Conservation (phyloP, 92 coral and sea anemone genomes). For the Porites rus region DNA sequence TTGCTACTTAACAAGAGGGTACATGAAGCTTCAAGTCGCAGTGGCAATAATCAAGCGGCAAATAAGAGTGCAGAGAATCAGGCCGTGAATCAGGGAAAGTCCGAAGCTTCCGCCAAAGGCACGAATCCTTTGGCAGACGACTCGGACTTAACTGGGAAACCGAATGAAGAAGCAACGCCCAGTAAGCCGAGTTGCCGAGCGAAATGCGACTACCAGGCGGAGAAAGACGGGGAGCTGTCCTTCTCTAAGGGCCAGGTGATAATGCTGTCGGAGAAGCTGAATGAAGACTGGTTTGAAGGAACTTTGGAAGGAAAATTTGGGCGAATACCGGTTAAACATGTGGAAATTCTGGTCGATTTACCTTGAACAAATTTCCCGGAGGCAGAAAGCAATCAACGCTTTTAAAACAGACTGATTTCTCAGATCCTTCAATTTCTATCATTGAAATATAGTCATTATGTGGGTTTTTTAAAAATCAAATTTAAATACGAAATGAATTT, state of each 20-base stretch:
- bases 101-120: slow-evolving; percentile 83
- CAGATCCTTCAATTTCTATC: neutral
- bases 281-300: slow-evolving; percentile 79
- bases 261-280: slow-evolving; percentile 62
- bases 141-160: slow-evolving; percentile 52
- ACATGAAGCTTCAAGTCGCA: slow-evolving; percentile 62
- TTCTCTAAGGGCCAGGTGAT: slow-evolving; percentile 76
- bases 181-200: slow-evolving; percentile 86
- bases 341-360: slow-evolving; percentile 71
- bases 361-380: slow-evolving; percentile 15
- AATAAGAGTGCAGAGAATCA: slow-evolving; percentile 21
- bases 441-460: slow-evolving; percentile 20
- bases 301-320: slow-evolving; percentile 86
- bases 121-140: slow-evolving; percentile 87
- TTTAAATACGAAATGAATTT: neutral
- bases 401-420: slow-evolving; percentile 1
- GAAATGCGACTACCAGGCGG: slow-evolving; percentile 71
- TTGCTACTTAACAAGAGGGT: slow-evolving; percentile 80
- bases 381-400: neutral
- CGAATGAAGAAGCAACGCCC: slow-evolving; percentile 23
- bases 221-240: slow-evolving; percentile 80
- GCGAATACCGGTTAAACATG: slow-evolving; percentile 65
- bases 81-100: slow-evolving; percentile 61
- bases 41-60: slow-evolving; percentile 13
- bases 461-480: neutral